phyloP scores from a whole-genome alignment of 2,113 vertebrate genomes.

The Nothocercus nigrocapillus region DNA sequence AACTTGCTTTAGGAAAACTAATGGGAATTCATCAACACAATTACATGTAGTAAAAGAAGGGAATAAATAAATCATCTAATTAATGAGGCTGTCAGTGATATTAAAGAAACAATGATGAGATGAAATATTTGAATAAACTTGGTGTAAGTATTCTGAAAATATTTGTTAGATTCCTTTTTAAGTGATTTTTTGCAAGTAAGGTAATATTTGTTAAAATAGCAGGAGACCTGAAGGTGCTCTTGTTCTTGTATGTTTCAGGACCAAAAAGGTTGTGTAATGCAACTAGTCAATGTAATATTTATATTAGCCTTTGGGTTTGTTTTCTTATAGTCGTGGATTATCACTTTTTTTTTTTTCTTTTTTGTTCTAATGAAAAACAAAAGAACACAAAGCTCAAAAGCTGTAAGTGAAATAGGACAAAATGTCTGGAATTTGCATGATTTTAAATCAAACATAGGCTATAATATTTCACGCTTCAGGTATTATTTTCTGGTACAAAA shows the following conservation, averaged over 20 bases:
- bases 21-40: neutral
- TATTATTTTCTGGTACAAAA: neutral
- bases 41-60: neutral
- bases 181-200: neutral
- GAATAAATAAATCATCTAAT: neutral
- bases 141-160: neutral
- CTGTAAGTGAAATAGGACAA: neutral
- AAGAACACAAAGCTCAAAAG: neutral
- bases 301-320: neutral
- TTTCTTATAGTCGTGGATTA: neutral
- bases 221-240: neutral
- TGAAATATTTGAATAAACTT: neutral
- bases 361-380: neutral
- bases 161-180: neutral
- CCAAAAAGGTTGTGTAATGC: neutral
- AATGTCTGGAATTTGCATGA: neutral
- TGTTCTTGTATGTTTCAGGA: neutral
- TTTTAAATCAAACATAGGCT: neutral
- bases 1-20: neutral
- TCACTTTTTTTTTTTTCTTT: neutral
- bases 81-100: neutral
- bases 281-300: neutral
- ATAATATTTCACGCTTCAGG: neutral
- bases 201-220: neutral
- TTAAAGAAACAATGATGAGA: neutral